phyloP scores from a whole-genome alignment of 2,888 invertebrate species.

The Nezara viridula region DNA sequence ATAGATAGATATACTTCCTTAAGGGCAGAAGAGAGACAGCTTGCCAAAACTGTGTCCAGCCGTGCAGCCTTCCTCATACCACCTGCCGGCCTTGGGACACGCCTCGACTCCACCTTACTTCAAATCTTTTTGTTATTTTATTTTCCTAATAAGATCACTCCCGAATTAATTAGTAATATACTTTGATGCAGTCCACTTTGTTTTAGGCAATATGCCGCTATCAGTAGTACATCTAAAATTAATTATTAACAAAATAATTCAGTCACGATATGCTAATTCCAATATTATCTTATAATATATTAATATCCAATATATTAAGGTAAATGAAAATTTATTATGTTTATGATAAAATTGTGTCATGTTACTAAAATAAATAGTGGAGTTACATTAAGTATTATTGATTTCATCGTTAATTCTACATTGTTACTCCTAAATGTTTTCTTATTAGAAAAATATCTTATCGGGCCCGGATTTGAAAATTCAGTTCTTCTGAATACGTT shows the following conservation, averaged over 20 bases:
- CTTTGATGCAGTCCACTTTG: neutral
- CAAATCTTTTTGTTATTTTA: neutral
- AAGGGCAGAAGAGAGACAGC: neutral
- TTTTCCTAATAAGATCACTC: neutral
- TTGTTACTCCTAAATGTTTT: too few relatives aligned
- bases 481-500: too few relatives aligned
- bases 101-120: slow-evolving; percentile 21
- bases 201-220: neutral
- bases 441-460: too few relatives aligned
- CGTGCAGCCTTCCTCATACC: neutral
- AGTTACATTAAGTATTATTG: too few relatives aligned
- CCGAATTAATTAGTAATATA: neutral
- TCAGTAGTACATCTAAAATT: neutral
- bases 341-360: too few relatives aligned
- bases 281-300: too few relatives aligned
- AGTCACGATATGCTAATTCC: neutral
- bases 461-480: too few relatives aligned
- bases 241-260: neutral
- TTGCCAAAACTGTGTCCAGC: slow-evolving; percentile 4
- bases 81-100: slow-evolving; percentile 15
- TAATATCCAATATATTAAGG: too few relatives aligned
- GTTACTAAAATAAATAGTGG: too few relatives aligned
- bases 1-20: too few relatives aligned
- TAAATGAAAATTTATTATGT: too few relatives aligned
- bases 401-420: too few relatives aligned